Evolutionary conservation across 2,888 invertebrate species (phyloP).

Genomic region (Drosophila mayaguana): DNA sequence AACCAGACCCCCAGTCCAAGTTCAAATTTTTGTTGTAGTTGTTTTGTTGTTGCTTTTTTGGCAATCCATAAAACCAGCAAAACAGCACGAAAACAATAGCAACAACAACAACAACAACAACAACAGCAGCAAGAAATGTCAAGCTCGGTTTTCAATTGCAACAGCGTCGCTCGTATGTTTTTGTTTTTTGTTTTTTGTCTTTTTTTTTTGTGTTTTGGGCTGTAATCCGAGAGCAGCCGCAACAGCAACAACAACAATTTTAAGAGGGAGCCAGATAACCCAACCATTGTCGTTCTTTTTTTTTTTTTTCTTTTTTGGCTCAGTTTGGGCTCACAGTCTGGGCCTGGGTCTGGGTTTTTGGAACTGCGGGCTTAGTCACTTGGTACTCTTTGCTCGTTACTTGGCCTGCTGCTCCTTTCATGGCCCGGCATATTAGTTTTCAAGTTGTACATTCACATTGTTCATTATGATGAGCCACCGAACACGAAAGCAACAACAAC

Average conservation of each 20-base stretch:
- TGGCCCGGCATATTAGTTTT: conserved; percentile 75
- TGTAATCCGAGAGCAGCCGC: conserved; percentile 69
- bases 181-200: not conserved
- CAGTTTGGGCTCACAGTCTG: conserved; percentile 25
- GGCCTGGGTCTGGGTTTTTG: conserved; percentile 45
- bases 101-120: conserved; percentile 45
- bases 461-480: conserved; percentile 72
- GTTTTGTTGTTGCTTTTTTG: conserved; percentile 39
- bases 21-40: conserved; percentile 44
- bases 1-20: conserved; percentile 53
- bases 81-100: conserved; percentile 52
- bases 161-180: conserved; percentile 47
- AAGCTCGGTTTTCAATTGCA: conserved; percentile 79
- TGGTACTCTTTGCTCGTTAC: conserved; percentile 50
- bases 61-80: conserved; percentile 65
- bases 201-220: conserved; percentile 33
- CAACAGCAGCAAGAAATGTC: conserved; percentile 52
- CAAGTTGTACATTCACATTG: conserved; percentile 64
- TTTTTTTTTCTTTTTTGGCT: conserved; percentile 18
- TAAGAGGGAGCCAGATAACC: conserved; percentile 61
- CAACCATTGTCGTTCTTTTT: conserved; percentile 28
- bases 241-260: conserved; percentile 43
- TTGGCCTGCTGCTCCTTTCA: conserved; percentile 51
- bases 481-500: conserved; percentile 47
- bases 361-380: conserved; percentile 73